Conservation (phyloP, 1,140 invertebrate genomes). For the Cyclina sinensis region DNA sequence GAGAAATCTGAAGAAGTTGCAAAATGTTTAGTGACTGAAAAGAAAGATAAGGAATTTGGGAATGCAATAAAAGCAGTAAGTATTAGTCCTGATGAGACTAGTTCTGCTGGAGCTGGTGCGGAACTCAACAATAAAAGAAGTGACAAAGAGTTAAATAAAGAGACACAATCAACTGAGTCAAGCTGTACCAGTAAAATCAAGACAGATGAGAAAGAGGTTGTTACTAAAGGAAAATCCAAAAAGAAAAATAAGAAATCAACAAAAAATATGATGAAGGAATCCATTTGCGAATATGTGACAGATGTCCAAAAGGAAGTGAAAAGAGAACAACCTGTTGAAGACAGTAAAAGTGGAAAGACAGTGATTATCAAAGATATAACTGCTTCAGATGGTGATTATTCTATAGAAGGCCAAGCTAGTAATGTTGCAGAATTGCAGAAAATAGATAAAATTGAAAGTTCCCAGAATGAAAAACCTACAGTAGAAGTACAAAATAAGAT, state of each 20-base stretch:
- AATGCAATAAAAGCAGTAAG: background rate
- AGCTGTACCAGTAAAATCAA: background rate
- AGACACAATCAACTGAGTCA: background rate
- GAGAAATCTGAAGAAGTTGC: background rate
- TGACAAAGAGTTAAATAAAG: too few relatives aligned
- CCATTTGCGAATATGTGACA: background rate
- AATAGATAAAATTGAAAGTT: background rate
- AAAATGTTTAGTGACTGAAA: background rate
- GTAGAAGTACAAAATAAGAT: background rate
- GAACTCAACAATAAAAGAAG: too few relatives aligned
- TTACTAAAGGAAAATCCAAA: background rate
- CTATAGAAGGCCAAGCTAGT: background rate
- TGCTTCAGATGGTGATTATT: background rate
- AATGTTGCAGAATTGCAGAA: background rate
- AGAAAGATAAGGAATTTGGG: background rate
- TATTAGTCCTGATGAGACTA: too few relatives aligned
- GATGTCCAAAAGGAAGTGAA: background rate
- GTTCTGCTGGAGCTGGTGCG: too few relatives aligned
- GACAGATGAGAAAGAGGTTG: background rate
- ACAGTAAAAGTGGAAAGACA: background rate
- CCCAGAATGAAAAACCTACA: background rate
- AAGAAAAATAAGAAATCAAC: slow-evolving; percentile 10
- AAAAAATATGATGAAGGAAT: background rate
- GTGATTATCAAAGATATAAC: background rate
- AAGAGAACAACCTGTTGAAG: background rate